Conservation (phyloP, 2,113 vertebrate species). For the Amphilophus citrinellus region DNA sequence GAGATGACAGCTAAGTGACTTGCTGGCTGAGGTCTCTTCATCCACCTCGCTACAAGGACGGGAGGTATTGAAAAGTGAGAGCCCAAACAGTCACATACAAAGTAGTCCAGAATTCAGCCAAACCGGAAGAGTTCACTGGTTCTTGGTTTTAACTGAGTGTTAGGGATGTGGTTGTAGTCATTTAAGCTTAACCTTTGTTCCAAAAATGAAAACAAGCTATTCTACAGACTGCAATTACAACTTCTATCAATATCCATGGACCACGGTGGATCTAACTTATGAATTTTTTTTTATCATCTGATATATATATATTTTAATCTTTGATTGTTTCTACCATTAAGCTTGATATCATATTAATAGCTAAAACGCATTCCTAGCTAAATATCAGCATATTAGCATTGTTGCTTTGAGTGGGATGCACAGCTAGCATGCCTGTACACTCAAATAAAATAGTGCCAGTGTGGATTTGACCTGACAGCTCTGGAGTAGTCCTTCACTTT, state of each 20-base stretch:
- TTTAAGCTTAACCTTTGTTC: too few species aligned
- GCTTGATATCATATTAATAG: background rate
- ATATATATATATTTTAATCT: background rate
- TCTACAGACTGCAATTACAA: background rate
- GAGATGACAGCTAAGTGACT: slow-evolving; percentile 60
- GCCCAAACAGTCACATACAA: background rate
- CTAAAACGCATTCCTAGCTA: background rate
- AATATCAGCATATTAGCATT: background rate
- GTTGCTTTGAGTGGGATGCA: background rate
- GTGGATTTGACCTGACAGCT: background rate
- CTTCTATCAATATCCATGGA: background rate
- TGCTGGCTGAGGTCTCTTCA: slow-evolving; percentile 55
- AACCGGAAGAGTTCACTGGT: background rate
- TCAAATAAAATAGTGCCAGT: background rate
- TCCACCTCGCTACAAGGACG: slow-evolving; percentile 53
- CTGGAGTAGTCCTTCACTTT: background rate
- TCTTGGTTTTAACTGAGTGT: background rate
- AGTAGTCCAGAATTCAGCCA: background rate
- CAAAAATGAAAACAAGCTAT: too few species aligned
- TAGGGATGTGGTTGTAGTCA: too few species aligned
- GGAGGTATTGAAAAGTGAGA: slow-evolving; percentile 23
- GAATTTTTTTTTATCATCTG: background rate
- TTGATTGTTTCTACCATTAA: background rate
- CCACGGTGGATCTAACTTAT: background rate
- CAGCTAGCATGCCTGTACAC: background rate